Base-by-base conservation (phyloP, 2,888 invertebrate genomes). In the Gymnosoma rotundatum region DNA sequence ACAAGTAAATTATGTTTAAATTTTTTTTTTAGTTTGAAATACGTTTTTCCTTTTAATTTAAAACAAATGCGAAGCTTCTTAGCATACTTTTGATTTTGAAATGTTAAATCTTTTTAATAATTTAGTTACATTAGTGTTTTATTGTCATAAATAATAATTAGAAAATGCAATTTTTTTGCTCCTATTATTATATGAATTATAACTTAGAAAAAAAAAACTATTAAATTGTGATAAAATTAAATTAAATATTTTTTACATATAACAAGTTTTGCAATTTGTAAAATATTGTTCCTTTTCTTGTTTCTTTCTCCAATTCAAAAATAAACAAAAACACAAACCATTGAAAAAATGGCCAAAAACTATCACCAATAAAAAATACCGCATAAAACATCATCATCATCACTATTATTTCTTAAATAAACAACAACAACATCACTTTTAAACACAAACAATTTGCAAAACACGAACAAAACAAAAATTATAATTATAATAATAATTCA, bases 231-330 rank as follows among this genome's bases (percentile, higher is more conserved):
- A n/a, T 20, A 69, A 63, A 79, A 58, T 58, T 52, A 38, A 38
- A 81, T 73, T 52, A 18, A 48, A 79, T 36, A 73, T 69, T 82
- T 87, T 85, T 12, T 38, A 86, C 87, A 87, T 88, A 88, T 21
- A 61, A 54, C 50, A 45, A 74, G 48, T 58, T 64, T 79, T 73
- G 83, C 78, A 83, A 78, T 64, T 50, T 84, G 83, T 86, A 78
- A 78, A 83, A 86, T 80, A 70, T 72, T 78, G 79, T 88, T 88
- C 90, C 87, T 91, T 90, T 90, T 91, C 89, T 90, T 90, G 90
- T 89, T 87, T 90, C 88, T 88, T 87, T 88, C 86, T 86, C 88
- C 86, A 87, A 84, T 85, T 87, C 88, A 87, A 85, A 86, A 86
- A 78, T 87, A 88, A 64, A 69, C 69, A 61, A 67, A 69, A 78